phyloP scores from a whole-genome alignment of 2,797 vertebrate genomes.

The Bovichtus variegatus region DNA sequence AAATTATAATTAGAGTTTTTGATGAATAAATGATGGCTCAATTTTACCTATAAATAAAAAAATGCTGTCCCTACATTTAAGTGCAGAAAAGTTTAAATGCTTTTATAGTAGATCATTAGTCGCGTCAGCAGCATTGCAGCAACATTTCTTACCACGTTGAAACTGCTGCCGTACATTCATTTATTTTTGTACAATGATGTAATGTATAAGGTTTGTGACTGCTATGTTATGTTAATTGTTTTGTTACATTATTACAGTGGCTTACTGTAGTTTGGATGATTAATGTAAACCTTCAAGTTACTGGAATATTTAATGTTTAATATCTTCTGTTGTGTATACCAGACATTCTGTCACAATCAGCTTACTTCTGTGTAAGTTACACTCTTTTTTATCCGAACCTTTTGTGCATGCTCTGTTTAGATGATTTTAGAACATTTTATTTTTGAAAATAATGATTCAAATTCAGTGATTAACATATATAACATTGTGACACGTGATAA shows the following conservation, averaged over 20 bases:
- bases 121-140: not conserved
- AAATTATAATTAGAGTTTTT: not conserved
- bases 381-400: not conserved
- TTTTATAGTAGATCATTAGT: not conserved
- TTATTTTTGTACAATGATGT: not conserved
- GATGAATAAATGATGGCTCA: not conserved
- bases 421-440: not conserved
- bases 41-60: not conserved
- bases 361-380: not conserved
- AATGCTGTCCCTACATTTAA: not conserved
- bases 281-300: not conserved
- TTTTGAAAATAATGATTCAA: not conserved
- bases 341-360: not conserved
- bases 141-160: not conserved
- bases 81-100: not conserved
- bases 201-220: not conserved
- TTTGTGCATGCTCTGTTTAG: not conserved
- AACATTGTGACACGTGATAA: not conserved
- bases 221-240: not conserved
- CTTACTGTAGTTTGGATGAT: not conserved
- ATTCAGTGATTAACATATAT: not conserved
- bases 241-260: not conserved
- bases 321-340: not conserved
- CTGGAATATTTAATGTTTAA: not conserved
- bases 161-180: not conserved